Base-by-base conservation (phyloP, 2,888 invertebrate genomes). In the Zygothrica quintamaculata region DNA sequence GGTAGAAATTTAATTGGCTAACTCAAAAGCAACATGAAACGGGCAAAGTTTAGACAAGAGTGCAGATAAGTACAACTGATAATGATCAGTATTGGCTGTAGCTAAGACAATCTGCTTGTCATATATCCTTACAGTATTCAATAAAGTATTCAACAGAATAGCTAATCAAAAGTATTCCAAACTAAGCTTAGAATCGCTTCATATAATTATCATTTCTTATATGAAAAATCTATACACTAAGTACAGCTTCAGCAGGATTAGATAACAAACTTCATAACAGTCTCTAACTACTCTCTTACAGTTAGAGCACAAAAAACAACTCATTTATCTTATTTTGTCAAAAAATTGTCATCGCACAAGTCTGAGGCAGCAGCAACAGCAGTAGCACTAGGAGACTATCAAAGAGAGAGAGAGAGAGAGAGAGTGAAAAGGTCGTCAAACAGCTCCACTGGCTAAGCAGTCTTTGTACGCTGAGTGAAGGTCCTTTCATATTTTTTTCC, bases 241-340 rank as follows among this genome's bases (percentile, higher is more conserved):
- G n/a, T n/a, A n/a, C n/a, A n/a, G 16, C 4, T 18, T 3, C 6
- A 2, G n/a, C 8, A 22, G 7, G 6, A 26, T n/a, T n/a, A 8
- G 1, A 58, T n/a, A 6, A 3, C 16, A 1, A 6, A 6, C 0
- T 9, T 5, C 4, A 31, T 34, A 11, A 8, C 9, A 44, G 33
- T 15, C 22, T 29, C 18, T 13, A 31, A 31, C 26, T 34, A 39
- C 62, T 51, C 39, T 7, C 6, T 16, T 8, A 8, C 15, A 16
- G 5, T 12, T 7, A 56, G 53, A 34, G 37, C 47, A 53, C 15
- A 22, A 37, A 47, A 48, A 64, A 65, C 68, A 75, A 77, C 74
- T 88, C 88, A 88, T 88, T 88, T 87, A 89, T 88, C 89, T 88
- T 88, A 89, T 88, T 88, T 89, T 88, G 87, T 87, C 88, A 88